A percentile compares a stretch with the other conserved stretches of the same genome.
These are phyloP conservation scores for Rhopalosiphum padi DNA, from an alignment of 1,140 invertebrate genomes.

Conservation along the genomic window DNA sequence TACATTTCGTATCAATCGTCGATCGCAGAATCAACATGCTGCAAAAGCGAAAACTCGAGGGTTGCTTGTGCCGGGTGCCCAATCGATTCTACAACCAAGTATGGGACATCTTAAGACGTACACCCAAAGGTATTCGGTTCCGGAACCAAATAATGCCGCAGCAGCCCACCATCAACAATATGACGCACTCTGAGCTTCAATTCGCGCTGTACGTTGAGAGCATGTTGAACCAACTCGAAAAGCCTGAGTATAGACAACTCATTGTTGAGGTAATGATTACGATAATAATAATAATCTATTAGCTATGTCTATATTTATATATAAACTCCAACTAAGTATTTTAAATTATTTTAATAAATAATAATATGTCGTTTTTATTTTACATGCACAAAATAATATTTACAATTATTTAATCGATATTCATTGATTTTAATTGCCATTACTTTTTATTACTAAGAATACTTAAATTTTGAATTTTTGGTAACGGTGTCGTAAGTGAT, in stretches of 20 bases:
- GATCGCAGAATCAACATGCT: slow-evolving; percentile 72
- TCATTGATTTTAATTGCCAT: too few relatives aligned
- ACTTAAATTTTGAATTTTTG: too few relatives aligned
- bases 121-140: slow-evolving; percentile 87
- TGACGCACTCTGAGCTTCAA: slow-evolving; percentile 95
- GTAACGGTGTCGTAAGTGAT: too few relatives aligned
- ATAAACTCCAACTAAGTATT: background rate
- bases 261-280: slow-evolving; percentile 80
- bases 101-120: slow-evolving; percentile 91
- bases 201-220: slow-evolving; percentile 96
- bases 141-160: slow-evolving; percentile 84
- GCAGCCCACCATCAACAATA: slow-evolving; percentile 90
- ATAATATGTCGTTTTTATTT: too few relatives aligned
- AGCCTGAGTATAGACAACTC: slow-evolving; percentile 92
- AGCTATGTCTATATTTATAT: background rate
- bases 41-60: slow-evolving; percentile 89
- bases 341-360: too few relatives aligned
- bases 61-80: slow-evolving; percentile 93
- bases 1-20: background rate
- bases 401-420: too few relatives aligned
- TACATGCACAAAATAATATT: too few relatives aligned
- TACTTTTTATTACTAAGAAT: too few relatives aligned
- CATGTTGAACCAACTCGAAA: slow-evolving; percentile 85
- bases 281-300: background rate
- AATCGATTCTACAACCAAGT: slow-evolving; percentile 93